Conservation (phyloP, 2,113 vertebrate genomes). For the Dendrocopos noguchii region DNA sequence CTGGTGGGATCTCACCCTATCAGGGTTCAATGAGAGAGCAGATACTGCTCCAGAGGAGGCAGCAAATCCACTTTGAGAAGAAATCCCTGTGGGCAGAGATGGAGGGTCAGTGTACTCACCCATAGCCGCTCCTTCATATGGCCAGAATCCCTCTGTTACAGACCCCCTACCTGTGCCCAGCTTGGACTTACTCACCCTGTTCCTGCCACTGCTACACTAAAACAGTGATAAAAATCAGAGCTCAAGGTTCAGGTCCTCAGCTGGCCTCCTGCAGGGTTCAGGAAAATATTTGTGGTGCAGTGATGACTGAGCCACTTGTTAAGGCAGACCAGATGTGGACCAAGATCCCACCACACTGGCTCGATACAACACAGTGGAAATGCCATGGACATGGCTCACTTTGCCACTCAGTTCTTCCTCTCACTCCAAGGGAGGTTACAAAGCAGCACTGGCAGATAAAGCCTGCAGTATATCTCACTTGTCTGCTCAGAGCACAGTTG, state of each 20-base stretch:
- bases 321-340: neutral
- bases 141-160: neutral
- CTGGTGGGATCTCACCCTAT: neutral
- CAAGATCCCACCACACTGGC: neutral
- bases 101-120: neutral
- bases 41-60: neutral
- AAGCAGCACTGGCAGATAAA: neutral
- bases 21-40: neutral
- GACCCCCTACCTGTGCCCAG: neutral
- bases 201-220: neutral
- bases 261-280: neutral
- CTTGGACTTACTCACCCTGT: rapidly evolving
- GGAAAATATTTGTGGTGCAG: neutral
- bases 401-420: neutral
- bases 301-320: rapidly evolving
- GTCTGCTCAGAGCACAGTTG: neutral
- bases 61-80: neutral
- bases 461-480: neutral
- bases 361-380: neutral
- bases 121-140: rapidly evolving
- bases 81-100: neutral
- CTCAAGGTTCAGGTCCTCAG: neutral
- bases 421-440: neutral
- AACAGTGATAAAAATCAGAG: neutral
- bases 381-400: rapidly evolving